Base-by-base conservation (phyloP, 2,888 invertebrate genomes). In the Brenthis hecate region DNA sequence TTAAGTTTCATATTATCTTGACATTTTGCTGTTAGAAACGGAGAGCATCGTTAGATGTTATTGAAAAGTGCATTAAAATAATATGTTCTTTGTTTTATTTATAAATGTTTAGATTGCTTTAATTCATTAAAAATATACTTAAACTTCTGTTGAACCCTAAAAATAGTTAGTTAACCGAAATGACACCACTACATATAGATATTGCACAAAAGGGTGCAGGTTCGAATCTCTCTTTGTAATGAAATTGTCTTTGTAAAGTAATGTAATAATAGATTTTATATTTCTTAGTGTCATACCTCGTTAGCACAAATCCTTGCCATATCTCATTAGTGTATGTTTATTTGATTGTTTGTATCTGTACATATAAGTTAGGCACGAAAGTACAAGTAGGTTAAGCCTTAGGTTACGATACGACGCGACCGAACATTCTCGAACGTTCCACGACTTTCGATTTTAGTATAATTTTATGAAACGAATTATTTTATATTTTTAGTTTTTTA, bases 341-440 rank as follows among this genome's bases (percentile, higher is more conserved):
- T 69, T 65, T 68, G 68, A 67, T 66, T 16, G 55, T 71, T 77
- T 77, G 70, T 80, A 81, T 63, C 67, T 64, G 62, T 68, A 75
- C 81, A 80, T 78, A 76, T 73, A 76, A 73, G 78, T 13, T 68
- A 73, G 69, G 65, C 74, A 85, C 83, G 81, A 87, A 73, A 88
- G 91, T 91, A 91, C 91, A 91, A 91, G 81, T 91, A 91, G 88
- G 61, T 67, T 89, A 85, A 88, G 87, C 0, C 1, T 81, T 85
- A 68, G 69, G 48, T 28, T 65, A 62, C 66, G 66, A 67, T 19
- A 67, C 66, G 66, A 66, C 61, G 78, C 87, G 88, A 87, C 82
- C 88, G 89, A 89, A 79, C 78, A 74, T 78, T 80, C 76, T 76
- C 83, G 87, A 86, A 85, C 80, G 80, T 80, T 81, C 79, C 81